These are phyloP conservation scores for Amphimallon solstitiale DNA, from an alignment of 2,888 invertebrate species.

Conservation along the genomic window DNA sequence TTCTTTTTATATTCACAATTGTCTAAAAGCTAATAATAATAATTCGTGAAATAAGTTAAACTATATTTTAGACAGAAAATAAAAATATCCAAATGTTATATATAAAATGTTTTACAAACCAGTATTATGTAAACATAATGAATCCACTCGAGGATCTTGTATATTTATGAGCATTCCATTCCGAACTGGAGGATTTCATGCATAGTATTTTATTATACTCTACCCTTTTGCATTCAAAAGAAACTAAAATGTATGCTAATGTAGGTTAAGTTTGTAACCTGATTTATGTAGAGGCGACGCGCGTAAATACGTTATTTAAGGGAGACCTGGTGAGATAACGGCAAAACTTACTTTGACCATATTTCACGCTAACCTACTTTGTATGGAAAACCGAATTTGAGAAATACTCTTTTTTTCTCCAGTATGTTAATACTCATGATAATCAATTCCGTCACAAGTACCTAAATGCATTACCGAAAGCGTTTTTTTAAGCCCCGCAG, in stretches of 20 bases:
- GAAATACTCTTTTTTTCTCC: neutral
- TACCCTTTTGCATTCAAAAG: constrained; percentile 30
- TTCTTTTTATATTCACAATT: no score
- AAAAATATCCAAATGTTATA: constrained; percentile 12
- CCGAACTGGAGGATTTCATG: constrained; percentile 6
- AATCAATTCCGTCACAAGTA: neutral
- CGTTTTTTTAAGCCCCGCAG: neutral
- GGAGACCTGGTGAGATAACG: neutral
- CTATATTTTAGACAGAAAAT: neutral
- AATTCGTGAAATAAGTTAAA: no score
- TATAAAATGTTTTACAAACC: constrained; percentile 9
- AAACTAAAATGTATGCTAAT: constrained; percentile 32
- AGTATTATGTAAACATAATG: constrained; percentile 20
- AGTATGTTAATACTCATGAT: no score
- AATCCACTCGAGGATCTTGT: constrained; percentile 21
- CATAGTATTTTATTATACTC: constrained; percentile 28
- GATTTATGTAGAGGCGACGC: constrained; percentile 13
- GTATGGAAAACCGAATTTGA: neutral
- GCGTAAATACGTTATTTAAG: constrained; percentile 8
- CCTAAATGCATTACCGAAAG: neutral
- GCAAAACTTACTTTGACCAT: constrained; percentile 9
- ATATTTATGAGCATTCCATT: constrained; percentile 34
- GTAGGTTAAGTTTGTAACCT: constrained; percentile 23
- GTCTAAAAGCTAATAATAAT: no score
- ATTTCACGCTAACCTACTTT: neutral